Conservation (phyloP, 2,113 vertebrate species). For the Sylvia atricapilla region DNA sequence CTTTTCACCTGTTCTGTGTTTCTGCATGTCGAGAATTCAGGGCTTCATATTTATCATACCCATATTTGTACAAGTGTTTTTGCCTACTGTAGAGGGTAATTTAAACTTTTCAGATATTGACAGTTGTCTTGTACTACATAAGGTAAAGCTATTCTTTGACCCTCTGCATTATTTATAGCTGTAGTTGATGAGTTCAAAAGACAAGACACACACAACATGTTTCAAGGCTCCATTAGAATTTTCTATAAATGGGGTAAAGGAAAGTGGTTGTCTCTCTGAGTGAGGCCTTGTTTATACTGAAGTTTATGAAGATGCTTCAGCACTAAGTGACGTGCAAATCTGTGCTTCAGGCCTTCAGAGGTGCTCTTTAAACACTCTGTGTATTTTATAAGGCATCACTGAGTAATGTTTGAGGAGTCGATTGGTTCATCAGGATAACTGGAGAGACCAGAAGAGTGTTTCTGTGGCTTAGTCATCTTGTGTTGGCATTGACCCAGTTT, state of each 20-base stretch:
- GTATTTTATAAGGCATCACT: not conserved
- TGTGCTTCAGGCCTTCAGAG: not conserved
- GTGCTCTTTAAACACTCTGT: not conserved
- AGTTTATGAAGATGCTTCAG: not conserved
- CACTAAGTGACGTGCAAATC: not conserved
- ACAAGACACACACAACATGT: not conserved
- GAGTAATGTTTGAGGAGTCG: not conserved
- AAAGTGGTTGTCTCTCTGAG: not conserved
- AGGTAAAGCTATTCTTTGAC: not conserved
- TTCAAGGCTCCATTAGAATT: not conserved
- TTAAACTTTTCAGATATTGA: not conserved
- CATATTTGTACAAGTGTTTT: not conserved
- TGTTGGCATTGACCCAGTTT: slow-evolving; percentile 17
- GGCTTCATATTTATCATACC: not conserved
- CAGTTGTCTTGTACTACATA: not conserved
- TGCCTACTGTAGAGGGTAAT: not conserved
- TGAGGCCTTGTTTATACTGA: not conserved
- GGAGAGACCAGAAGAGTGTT: not conserved
- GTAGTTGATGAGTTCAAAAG: not conserved
- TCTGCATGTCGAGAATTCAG: not conserved
- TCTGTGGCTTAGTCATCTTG: not conserved
- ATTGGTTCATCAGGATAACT: not conserved
- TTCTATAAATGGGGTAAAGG: not conserved
- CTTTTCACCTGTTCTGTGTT: not conserved
- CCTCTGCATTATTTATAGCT: not conserved